Evolutionary conservation across 2,888 invertebrate genomes (phyloP).

Genomic region (Limnephilus auricula): DNA sequence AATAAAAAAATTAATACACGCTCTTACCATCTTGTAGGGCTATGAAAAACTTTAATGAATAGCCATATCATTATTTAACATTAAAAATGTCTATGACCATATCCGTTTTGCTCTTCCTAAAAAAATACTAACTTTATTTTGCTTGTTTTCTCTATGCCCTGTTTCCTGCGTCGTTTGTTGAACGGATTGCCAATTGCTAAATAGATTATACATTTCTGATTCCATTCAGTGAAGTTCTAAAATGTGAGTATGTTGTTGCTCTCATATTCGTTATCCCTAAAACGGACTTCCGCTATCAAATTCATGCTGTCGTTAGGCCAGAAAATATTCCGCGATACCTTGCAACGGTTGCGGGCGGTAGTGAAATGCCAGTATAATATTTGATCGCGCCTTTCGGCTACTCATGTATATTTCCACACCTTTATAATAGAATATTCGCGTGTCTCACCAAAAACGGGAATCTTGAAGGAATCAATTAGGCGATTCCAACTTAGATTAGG

Average conservation of each 20-base stretch:
- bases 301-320: not conserved
- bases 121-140: not conserved
- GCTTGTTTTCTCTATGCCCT: not conserved
- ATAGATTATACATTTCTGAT: not conserved
- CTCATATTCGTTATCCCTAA: not conserved
- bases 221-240: conserved; percentile 6
- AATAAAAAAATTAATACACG: not conserved
- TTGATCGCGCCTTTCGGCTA: not conserved
- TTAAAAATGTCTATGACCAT: not conserved
- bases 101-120: conserved; percentile 1
- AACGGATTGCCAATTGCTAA: not conserved
- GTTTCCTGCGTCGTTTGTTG: conserved; percentile 30
- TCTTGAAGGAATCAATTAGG: not conserved
- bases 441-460: not conserved
- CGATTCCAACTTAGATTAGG: not conserved
- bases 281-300: not conserved
- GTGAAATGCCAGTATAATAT: not conserved
- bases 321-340: not conserved
- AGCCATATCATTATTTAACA: no score
- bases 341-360: not conserved
- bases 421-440: not conserved
- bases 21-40: not conserved
- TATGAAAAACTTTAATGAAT: no score
- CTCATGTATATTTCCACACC: not conserved
- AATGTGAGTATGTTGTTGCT: not conserved